Evolutionary conservation across 2,888 invertebrate genomes (phyloP).

Genomic region (Crepidodera aurea): DNA sequence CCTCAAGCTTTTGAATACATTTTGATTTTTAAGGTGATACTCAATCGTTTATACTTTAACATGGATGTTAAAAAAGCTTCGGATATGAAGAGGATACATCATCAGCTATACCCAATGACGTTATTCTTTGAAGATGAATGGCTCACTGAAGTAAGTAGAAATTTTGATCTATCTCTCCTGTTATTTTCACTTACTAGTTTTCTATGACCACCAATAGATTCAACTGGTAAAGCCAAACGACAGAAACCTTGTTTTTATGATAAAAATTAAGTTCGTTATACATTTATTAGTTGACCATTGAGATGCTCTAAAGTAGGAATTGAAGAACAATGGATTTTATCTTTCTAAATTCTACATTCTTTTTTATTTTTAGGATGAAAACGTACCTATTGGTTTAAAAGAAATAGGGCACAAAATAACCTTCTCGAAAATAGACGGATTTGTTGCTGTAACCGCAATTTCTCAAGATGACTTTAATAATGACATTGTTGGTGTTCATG

Average conservation of each 20-base stretch:
- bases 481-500: slow-evolving; percentile 58
- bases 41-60: slow-evolving; percentile 67
- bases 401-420: slow-evolving; percentile 65
- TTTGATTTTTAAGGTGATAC: slow-evolving; percentile 62
- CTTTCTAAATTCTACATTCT: too few species aligned
- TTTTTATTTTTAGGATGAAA: slow-evolving; percentile 54
- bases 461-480: slow-evolving; percentile 51
- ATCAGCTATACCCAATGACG: slow-evolving; percentile 69
- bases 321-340: too few species aligned
- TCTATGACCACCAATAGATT: too few species aligned
- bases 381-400: slow-evolving; percentile 61
- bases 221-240: too few species aligned
- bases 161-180: too few species aligned
- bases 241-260: too few species aligned
- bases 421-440: slow-evolving; percentile 65
- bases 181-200: too few species aligned
- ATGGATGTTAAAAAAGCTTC: slow-evolving; percentile 65
- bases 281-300: too few species aligned
- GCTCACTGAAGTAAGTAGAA: slow-evolving; percentile 54
- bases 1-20: too few species aligned
- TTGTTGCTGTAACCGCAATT: slow-evolving; percentile 70
- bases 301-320: too few species aligned
- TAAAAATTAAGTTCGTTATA: too few species aligned
- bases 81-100: slow-evolving; percentile 66
- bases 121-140: slow-evolving; percentile 64